Conservation (phyloP, 2,888 invertebrate species). For the Drosophila kuntzei region DNA sequence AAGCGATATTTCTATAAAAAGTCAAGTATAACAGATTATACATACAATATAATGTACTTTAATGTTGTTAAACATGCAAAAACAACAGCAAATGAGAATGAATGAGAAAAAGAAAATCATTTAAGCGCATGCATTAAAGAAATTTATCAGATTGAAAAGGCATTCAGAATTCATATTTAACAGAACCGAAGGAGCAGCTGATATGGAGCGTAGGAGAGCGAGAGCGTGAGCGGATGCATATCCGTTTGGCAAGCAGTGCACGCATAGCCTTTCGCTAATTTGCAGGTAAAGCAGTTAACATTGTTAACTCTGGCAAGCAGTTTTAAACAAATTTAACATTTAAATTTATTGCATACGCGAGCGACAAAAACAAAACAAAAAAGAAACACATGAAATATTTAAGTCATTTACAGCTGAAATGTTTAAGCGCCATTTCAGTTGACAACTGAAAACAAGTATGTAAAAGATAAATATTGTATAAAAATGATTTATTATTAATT, state of each 20-base stretch:
- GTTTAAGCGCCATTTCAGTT: slow-evolving; percentile 58
- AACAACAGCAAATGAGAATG: slow-evolving; percentile 12
- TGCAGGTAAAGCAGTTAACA: slow-evolving; percentile 73
- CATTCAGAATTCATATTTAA: slow-evolving; percentile 40
- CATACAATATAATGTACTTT: slow-evolving; percentile 67
- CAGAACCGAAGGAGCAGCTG: slow-evolving; percentile 16
- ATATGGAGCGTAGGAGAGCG: slow-evolving; percentile 29
- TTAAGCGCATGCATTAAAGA: slow-evolving; percentile 57
- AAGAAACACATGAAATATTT: slow-evolving; percentile 47
- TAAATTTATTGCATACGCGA: slow-evolving; percentile 60
- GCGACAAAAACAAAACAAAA: slow-evolving; percentile 37
- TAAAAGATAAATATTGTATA: slow-evolving; percentile 78
- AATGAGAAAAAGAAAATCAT: slow-evolving; percentile 24
- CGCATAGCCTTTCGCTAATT: slow-evolving; percentile 71
- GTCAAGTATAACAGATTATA: slow-evolving; percentile 67
- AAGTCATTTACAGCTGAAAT: slow-evolving; percentile 68
- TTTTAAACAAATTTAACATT: slow-evolving; percentile 71
- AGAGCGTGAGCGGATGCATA: slow-evolving; percentile 9
- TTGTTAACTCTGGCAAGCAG: slow-evolving; percentile 75
- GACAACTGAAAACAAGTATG: slow-evolving; percentile 61
- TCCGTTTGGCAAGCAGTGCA: slow-evolving; percentile 59
- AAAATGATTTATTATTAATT: slow-evolving; percentile 80
- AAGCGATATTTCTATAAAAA: slow-evolving; percentile 59
- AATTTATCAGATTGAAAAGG: slow-evolving; percentile 35
- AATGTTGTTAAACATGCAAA: slow-evolving; percentile 67